Base-by-base conservation (phyloP, 2,888 invertebrate species). In the Erebia epiphron region DNA sequence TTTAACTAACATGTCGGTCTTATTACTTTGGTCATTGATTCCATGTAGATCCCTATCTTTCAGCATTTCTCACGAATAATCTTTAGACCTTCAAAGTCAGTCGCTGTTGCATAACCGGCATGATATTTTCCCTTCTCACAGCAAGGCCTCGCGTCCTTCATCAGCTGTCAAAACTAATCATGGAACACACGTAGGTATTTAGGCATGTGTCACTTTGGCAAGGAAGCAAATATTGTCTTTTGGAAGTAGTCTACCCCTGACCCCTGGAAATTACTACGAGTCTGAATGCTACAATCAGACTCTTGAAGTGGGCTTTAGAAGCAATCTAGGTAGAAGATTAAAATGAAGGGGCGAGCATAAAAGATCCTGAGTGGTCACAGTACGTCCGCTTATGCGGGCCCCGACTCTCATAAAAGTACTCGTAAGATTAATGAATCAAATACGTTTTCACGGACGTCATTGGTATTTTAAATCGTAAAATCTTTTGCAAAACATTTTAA, bases 381-480 rank as follows among this genome's bases (percentile, higher is more conserved):
- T 60, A 43, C 60, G 16, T 60, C 60, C 60, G 41, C 41, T 60
- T 41, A 60, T 60, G 60, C 60, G 60, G 60, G 60, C 16, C 16
- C 16, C n/a, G 60, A 11, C 7, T 43, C 54, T 54, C 54, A 16
- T 54, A 26, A 26, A 54, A 4, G 26, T 26, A 14, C 56, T 57
- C 13, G 18, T 13, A 14, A 26, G 56, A 54, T 10, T 16, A 18
- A 54, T 21, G 11, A 9, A 5, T 14, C 26, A 57, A 26, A 13
- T 57, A 57, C 35, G 13, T 21, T 8, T 16, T 2, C 11, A n/a
- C n/a, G n/a, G n/a, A n/a, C n/a, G n/a, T n/a, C n/a, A 16, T 10
- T 16, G 16, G 18, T 14, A 50, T 50, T n/a, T n/a, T 50, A 50
- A 50, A 50, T 13, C 49, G 35, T 35, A 0, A 7, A 7, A 35